Conservation (phyloP, 1,140 invertebrate species). For the Meteorus sp. region DNA sequence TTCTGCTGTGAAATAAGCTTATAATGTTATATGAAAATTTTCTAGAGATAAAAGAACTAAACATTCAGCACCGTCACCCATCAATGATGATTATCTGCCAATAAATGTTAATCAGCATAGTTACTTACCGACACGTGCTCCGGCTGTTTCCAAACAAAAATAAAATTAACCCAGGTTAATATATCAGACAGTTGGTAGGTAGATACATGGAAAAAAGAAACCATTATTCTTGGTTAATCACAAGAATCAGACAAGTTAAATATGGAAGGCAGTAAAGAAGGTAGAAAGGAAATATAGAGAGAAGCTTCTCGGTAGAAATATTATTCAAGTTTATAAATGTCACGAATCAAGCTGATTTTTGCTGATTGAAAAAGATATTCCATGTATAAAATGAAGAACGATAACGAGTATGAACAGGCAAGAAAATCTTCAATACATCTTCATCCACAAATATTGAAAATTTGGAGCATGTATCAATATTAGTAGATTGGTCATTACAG, state of each 20-base stretch:
- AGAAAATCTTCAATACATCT: no score
- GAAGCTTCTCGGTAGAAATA: no score
- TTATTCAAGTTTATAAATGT: no score
- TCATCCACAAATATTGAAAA: no score
- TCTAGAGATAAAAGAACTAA: conserved; percentile 12
- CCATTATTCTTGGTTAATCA: background rate
- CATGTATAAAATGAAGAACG: no score
- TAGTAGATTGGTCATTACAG: no score
- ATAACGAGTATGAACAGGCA: no score
- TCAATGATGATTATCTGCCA: background rate
- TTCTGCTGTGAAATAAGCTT: no score
- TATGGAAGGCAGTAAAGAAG: background rate
- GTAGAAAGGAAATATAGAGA: no score
- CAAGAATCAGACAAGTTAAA: background rate
- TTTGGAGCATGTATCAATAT: no score
- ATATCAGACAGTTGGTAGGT: conserved; percentile 35
- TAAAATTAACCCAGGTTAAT: conserved; percentile 43
- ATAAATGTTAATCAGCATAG: conserved; percentile 4
- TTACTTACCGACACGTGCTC: conserved; percentile 57
- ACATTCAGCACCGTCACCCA: background rate
- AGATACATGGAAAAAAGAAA: conserved; percentile 6
- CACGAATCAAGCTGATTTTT: no score
- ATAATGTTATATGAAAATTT: conserved; percentile 19
- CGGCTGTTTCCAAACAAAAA: conserved; percentile 46
- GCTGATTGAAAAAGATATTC: no score